Conservation (phyloP, 2,888 invertebrate genomes). For the Charanyca ferruginea region DNA sequence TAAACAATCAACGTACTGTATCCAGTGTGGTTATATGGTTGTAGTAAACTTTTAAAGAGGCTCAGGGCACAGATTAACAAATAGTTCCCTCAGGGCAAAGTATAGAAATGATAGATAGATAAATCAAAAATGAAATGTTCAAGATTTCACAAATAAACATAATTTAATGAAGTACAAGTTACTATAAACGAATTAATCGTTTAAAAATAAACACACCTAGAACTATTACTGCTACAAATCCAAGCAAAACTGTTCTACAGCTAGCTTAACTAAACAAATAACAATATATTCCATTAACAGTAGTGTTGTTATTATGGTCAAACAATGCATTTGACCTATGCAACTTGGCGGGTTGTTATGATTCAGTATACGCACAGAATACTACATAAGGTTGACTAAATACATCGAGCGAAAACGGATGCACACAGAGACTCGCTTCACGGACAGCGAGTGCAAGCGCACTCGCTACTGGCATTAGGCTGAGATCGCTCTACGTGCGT, state of each 20-base stretch:
- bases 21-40: too few relatives aligned
- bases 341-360: constrained; percentile 25
- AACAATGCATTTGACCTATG: constrained; percentile 46
- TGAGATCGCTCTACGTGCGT: not conserved
- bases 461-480: not conserved
- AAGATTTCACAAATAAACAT: not conserved
- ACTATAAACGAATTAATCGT: not conserved
- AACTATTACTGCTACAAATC: constrained; percentile 3
- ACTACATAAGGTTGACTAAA: not conserved
- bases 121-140: not conserved
- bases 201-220: not conserved
- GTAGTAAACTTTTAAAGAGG: too few relatives aligned
- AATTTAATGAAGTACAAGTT: not conserved
- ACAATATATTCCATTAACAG: constrained; percentile 25
- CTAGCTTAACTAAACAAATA: constrained; percentile 24
- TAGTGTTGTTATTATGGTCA: constrained; percentile 34
- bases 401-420: not conserved
- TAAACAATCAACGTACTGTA: too few relatives aligned
- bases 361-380: constrained; percentile 22
- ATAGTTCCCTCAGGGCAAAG: too few relatives aligned
- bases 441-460: not conserved
- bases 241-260: constrained; percentile 15
- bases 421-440: not conserved
- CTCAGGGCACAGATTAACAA: too few relatives aligned
- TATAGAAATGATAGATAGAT: too few relatives aligned